Percentiles rank a stretch among this genome's conserved stretches.
Conservation (phyloP, 2,797 vertebrate genomes). For the Hirundo rustica region DNA sequence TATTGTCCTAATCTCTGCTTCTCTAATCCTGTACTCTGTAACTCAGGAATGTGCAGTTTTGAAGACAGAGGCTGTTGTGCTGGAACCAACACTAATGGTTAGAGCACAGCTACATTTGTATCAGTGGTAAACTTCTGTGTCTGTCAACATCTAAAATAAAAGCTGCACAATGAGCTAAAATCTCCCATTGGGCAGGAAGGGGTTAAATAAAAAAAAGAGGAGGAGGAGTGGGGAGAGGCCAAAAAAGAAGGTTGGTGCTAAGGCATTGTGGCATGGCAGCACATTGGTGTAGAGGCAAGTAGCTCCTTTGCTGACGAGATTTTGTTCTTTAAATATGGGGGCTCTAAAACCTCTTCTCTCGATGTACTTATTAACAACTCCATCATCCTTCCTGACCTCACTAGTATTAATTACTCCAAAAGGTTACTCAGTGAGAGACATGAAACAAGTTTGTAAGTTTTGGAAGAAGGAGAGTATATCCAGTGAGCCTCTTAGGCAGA, state of each 20-base stretch:
- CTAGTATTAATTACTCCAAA: background rate
- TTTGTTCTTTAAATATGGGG: background rate
- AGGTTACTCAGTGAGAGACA: background rate
- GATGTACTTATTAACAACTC: background rate
- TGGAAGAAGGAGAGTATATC: background rate
- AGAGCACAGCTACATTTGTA: background rate
- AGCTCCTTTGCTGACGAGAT: background rate
- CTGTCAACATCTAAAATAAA: background rate
- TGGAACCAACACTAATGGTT: background rate
- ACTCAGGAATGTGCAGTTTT: background rate
- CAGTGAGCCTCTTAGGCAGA: background rate
- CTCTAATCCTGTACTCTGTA: background rate
- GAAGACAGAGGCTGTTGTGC: background rate
- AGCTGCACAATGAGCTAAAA: background rate
- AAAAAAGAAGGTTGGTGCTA: background rate
- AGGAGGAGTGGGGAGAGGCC: background rate
- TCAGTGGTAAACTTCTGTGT: background rate
- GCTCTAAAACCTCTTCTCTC: background rate
- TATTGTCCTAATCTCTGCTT: background rate
- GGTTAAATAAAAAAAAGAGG: background rate
- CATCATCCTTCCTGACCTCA: background rate
- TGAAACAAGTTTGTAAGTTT: background rate
- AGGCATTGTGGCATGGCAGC: background rate
- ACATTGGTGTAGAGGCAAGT: background rate
- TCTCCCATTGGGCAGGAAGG: background rate